Conservation (phyloP, 2,797 vertebrate genomes). For the Mionectes olivaceus region DNA sequence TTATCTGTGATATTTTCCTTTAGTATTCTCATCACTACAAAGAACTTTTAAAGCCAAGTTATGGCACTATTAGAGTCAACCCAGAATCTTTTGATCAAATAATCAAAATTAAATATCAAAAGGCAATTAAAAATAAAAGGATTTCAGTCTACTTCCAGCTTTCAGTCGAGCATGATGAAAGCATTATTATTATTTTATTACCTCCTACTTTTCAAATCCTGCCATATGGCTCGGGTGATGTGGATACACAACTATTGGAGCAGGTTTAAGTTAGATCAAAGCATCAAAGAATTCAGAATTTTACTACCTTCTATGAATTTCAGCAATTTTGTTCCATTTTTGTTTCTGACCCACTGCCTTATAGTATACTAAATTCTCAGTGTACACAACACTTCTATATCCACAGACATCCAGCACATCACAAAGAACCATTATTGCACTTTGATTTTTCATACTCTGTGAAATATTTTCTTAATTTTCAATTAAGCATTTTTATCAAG, state of each 20-base stretch:
- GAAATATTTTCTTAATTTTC: not conserved
- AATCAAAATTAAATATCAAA: constrained; percentile 64
- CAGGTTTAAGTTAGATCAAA: constrained; percentile 52
- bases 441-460: not conserved
- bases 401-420: not conserved
- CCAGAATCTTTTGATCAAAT: constrained; percentile 62
- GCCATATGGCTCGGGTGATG: not conserved
- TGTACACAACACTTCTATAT: not conserved
- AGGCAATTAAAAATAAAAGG: constrained; percentile 48
- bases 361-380: not conserved
- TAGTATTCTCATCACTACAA: not conserved
- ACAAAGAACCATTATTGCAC: not conserved
- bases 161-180: constrained; percentile 50
- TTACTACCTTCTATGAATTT: not conserved
- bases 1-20: constrained; percentile 18
- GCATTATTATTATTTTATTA: constrained; percentile 54
- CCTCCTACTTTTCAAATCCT: not conserved
- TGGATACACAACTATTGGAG: constrained; percentile 5
- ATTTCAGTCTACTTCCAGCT: not conserved
- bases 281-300: not conserved
- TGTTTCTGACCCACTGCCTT: not conserved
- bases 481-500: not conserved
- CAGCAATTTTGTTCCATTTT: not conserved
- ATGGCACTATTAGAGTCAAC: not conserved
- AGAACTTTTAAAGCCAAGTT: constrained; percentile 31